These are phyloP conservation scores for Akabosia matsudoensis DNA, from an alignment of 1,140 invertebrate genomes.

Conservation along the genomic window DNA sequence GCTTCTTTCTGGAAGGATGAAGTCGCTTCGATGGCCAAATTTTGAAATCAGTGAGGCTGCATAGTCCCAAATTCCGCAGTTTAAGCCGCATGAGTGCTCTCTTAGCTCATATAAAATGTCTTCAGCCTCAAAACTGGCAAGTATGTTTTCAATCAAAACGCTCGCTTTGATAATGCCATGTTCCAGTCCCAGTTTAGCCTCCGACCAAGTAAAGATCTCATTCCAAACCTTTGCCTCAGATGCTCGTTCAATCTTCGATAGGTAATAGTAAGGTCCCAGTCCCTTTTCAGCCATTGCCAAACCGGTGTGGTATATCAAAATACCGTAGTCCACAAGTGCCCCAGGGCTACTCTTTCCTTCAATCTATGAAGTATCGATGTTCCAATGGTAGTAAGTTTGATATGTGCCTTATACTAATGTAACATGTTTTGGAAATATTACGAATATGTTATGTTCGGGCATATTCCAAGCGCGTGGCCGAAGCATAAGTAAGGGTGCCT, in stretches of 20 bases:
- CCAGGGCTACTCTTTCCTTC: conserved; percentile 52
- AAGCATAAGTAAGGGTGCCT: conserved; percentile 63
- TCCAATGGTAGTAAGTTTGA: neutral
- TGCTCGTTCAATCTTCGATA: conserved; percentile 66
- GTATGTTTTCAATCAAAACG: conserved; percentile 69
- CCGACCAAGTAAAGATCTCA: conserved; percentile 67
- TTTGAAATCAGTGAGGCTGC: conserved; percentile 68
- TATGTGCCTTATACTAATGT: too few species aligned
- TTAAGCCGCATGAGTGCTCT: conserved; percentile 67
- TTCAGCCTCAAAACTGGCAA: conserved; percentile 66
- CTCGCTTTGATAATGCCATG: conserved; percentile 65
- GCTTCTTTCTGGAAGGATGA: conserved; percentile 65
- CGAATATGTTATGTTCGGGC: conserved; percentile 66
- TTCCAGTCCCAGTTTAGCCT: conserved; percentile 58
- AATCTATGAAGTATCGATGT: conserved; percentile 12
- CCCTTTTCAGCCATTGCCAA: conserved; percentile 55
- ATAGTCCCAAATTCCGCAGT: conserved; percentile 75
- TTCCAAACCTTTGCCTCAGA: conserved; percentile 67
- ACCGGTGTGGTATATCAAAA: conserved; percentile 66
- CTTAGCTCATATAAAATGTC: conserved; percentile 65
- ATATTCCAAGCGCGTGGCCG: conserved; percentile 72
- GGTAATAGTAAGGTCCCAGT: conserved; percentile 64
- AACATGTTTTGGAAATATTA: too few species aligned
- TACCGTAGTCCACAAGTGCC: conserved; percentile 65
- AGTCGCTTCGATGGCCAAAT: conserved; percentile 61